Evolutionary conservation across 1,140 invertebrate genomes (phyloP), one percentile per base, ranked within the genome.

Genomic region (Cyphomyrmex costatus): DNA sequence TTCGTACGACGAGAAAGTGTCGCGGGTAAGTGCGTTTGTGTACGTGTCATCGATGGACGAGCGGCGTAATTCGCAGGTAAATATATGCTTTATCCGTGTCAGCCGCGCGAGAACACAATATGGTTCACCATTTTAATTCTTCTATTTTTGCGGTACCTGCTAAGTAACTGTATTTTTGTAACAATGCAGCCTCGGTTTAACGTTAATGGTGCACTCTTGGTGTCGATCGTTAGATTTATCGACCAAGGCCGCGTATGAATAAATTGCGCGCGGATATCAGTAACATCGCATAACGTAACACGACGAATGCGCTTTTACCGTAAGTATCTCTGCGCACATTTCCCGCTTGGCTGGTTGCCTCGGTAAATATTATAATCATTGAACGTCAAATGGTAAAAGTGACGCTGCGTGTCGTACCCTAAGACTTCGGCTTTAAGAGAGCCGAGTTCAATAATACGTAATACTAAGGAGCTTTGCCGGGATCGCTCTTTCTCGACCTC

Each of bases 401-500:
- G 60, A 63, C 12, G 21, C 3, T 42, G 63, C 33, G 30, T 24
- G 14, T 5, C 36, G 4, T 51, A 1, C 2, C 24, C 58, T 66
- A 56, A 71, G 53, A 70, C 61, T 56, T 68, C 68, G n/a, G 16
- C 46, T 83, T 78, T 61, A 49, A 87, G 5, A 46, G 27, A 79
- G 8, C 6, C 16, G 16, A 65, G 21, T 30, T 53, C 14, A 27
- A 49, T 19, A 85, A 80, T 87, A 76, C 12, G 56, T 89, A 89
- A 89, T 63, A 14, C 16, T 33, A 33, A 56, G 51, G 42, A 82
- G 30, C 56, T 73, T 61, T 84, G 63, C 78, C 84, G 78, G 82
- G 70, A 88, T 49, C 76, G 76, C 76, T 88, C 36, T 49, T 78
- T 89, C 36, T 42, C 87, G 77, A 89, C 51, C 51, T 68, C 46